Conservation (phyloP, 2,888 invertebrate species). For the Oligia strigilis region DNA sequence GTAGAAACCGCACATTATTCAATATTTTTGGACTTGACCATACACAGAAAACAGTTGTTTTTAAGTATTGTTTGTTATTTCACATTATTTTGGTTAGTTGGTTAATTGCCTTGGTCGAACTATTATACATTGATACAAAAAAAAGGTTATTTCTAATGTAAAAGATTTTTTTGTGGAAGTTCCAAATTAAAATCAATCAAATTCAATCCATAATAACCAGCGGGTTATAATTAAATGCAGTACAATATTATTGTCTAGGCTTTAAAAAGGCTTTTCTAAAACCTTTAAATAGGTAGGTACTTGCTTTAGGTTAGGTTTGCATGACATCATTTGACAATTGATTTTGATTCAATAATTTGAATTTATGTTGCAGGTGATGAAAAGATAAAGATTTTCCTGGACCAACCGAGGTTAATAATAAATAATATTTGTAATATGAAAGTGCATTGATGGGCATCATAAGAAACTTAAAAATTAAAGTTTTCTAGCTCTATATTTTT, state of each 20-base stretch:
- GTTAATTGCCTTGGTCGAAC: not conserved
- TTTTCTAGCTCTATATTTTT: not conserved
- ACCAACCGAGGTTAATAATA: not conserved
- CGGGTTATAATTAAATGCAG: no score
- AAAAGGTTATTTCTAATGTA: not conserved
- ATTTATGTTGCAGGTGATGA: not conserved
- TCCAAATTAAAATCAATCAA: not conserved
- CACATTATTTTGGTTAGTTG: not conserved
- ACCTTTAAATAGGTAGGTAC: not conserved
- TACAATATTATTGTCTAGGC: not conserved
- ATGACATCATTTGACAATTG: not conserved
- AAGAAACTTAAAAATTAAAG: not conserved
- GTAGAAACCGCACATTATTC: not conserved
- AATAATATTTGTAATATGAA: not conserved
- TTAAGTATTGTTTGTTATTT: not conserved
- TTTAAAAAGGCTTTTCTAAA: not conserved
- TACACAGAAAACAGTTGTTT: no score
- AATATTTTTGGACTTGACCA: not conserved
- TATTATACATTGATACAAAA: no score
- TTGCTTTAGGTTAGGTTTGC: not conserved
- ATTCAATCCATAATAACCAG: not conserved
- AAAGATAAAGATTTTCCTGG: not conserved
- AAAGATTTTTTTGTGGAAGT: not conserved
- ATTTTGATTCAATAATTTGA: not conserved
- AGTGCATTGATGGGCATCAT: not conserved